Base-by-base conservation (phyloP, 2,888 invertebrate genomes). In the Pristionchus maxplancki region DNA sequence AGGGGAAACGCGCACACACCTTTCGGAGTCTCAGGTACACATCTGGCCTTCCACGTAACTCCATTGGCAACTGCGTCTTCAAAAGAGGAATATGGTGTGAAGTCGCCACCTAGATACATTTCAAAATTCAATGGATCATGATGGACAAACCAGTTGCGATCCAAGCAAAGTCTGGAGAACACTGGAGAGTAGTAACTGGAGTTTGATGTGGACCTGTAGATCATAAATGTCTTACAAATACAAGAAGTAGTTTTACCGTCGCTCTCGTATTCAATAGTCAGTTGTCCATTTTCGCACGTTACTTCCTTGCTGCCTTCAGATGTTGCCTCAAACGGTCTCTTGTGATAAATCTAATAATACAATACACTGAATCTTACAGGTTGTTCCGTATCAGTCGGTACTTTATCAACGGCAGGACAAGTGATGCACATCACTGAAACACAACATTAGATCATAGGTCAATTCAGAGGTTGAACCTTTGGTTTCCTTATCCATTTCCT, bases 381-480 rank as follows among this genome's bases (percentile, higher is more conserved):
- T 62, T 62, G 1, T 1, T 1, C 28, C 1, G 3, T 1, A 11
- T 62, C 62, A 11, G 11, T 1, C 1, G n/a, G 62, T 0, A 5
- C 28, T 0, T 5, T 62, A 0, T 28, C 28, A 62, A 62, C 62
- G n/a, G 3, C 24, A 28, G 62, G 62, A n/a, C 62, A 62, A 9
- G 62, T 62, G 62, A 62, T 62, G 62, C 62, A 62, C 62, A 62
- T 62, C 6, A 62, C 62, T 62, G 62, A 62, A 62, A 62, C 24
- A 15, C 20, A 50, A 50, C 13, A 20, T 50, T 50, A 20, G 4
- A 17, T 17, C 3, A 20, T 3, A 50, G 1, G 4, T 50, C 4
- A 13, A 50, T 4, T 5, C 15, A 50, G 20, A 50, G n/a, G n/a
- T n/a, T n/a, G n/a, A n/a, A n/a, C n/a, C n/a, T n/a, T n/a, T n/a